These are phyloP conservation scores for Troides aeacus DNA, from an alignment of 2,888 invertebrate species.

Conservation along the genomic window DNA sequence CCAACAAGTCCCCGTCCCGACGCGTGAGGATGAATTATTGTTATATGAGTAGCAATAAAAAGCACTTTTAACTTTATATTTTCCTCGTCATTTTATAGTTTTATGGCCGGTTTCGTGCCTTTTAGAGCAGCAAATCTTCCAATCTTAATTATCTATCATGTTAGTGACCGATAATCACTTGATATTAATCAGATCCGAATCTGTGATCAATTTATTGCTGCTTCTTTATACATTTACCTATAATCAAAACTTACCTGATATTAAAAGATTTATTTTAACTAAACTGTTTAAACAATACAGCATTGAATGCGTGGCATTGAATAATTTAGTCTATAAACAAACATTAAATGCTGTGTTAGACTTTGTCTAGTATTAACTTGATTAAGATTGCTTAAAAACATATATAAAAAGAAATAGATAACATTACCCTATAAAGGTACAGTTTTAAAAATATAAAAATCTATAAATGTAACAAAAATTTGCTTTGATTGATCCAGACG, in stretches of 20 bases:
- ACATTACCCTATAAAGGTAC: too few relatives aligned
- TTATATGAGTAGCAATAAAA: conserved; percentile 71
- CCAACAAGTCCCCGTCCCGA: conserved; percentile 37
- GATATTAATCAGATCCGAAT: conserved; percentile 41
- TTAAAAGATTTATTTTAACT: background rate
- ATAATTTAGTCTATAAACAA: too few relatives aligned
- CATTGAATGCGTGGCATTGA: too few relatives aligned
- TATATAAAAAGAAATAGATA: too few relatives aligned
- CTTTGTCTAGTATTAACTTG: too few relatives aligned
- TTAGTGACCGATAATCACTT: conserved; percentile 60
- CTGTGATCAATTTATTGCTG: conserved; percentile 3
- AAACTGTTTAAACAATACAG: background rate
- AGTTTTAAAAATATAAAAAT: background rate
- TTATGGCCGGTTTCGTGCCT: conserved; percentile 62
- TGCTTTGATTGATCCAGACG: background rate
- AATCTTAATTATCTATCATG: conserved; percentile 40
- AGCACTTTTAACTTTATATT: conserved; percentile 57
- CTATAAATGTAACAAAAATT: background rate
- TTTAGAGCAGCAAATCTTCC: conserved; percentile 52
- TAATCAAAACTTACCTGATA: background rate
- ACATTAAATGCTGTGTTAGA: too few relatives aligned
- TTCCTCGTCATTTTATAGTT: conserved; percentile 69
- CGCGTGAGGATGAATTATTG: conserved; percentile 72
- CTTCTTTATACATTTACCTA: conserved; percentile 3
- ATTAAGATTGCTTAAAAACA: too few relatives aligned